Evolutionary conservation across 2,888 invertebrate species (phyloP), one percentile per base, ranked within the genome.

Genomic region (Pseudococcus longispinus): DNA sequence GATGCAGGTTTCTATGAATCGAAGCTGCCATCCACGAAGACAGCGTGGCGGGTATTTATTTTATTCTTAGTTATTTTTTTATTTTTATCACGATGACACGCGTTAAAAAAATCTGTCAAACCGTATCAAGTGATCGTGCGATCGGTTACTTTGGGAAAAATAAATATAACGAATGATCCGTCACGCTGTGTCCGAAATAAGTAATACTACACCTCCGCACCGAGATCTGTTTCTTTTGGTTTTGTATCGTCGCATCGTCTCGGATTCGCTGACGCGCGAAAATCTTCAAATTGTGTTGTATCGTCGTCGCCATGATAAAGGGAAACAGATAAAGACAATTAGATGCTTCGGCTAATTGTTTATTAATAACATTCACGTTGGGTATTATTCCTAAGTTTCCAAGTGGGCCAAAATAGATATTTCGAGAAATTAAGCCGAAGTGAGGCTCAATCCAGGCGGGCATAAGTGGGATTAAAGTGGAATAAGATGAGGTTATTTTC

Each of bases 81-180:
- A 85, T 85, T 74, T 85, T 42, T 46, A 70, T 44, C 85, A 77
- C 74, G 74, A 74, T 85, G 85, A 85, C 77, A 77, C 85, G 46
- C 74, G 74, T 85, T 85, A 26, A 85, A 60, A 37, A 85, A 85
- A 85, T 85, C 29, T 46, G 85, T 85, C 85, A 85, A 85, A 85
- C 70, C 85, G 85, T 85, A 74, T 85, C 85, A 85, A 46, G 29
- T 70, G 70, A 20, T 70, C 70, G 70, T 70, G 37, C 37, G 29
- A 70, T 70, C 70, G 70, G 70, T 70, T 70, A 70, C 70, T 5
- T 70, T 29, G 26, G 23, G 70, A 70, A 29, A 70, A 70, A 70
- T 70, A 70, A 70, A 70, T 70, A 70, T 70, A 70, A 70, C 70
- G 70, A 70, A 29, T 70, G 70, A 70, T 70, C 70, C 70, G 70